phyloP scores from a whole-genome alignment of 2,797 vertebrate species.

The Trachops cirrhosus region DNA sequence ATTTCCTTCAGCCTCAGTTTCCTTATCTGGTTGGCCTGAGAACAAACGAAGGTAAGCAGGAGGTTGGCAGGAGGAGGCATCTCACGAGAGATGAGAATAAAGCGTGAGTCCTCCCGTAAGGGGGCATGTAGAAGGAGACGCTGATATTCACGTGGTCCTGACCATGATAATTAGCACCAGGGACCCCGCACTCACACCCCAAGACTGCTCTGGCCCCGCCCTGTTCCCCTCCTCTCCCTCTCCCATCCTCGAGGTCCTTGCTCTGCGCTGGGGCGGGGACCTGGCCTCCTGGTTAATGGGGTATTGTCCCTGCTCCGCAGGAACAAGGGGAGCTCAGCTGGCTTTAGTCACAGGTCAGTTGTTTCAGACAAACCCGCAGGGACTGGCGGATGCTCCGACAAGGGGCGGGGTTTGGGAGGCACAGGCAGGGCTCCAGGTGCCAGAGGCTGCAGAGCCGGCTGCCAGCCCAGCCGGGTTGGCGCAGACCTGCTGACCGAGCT shows the following conservation, averaged over 20 bases:
- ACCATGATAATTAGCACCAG: neutral
- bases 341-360: conserved; percentile 51
- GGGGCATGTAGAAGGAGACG: neutral
- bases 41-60: accelerated
- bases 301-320: neutral
- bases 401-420: neutral
- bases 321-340: conserved; percentile 56
- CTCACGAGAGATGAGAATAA: neutral
- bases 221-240: neutral
- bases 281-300: neutral
- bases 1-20: neutral
- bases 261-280: neutral
- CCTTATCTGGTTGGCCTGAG: neutral
- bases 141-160: neutral
- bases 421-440: neutral
- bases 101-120: neutral
- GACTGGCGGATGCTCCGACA: neutral
- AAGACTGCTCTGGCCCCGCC: neutral
- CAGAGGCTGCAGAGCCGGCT: accelerated
- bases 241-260: too few relatives aligned
- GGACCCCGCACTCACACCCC: too few relatives aligned
- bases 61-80: neutral
- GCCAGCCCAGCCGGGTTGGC: neutral
- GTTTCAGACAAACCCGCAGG: conserved; percentile 12
- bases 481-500: neutral